Evolutionary conservation across 2,797 vertebrate species (phyloP).

Genomic region (Sarcoramphus papa): DNA sequence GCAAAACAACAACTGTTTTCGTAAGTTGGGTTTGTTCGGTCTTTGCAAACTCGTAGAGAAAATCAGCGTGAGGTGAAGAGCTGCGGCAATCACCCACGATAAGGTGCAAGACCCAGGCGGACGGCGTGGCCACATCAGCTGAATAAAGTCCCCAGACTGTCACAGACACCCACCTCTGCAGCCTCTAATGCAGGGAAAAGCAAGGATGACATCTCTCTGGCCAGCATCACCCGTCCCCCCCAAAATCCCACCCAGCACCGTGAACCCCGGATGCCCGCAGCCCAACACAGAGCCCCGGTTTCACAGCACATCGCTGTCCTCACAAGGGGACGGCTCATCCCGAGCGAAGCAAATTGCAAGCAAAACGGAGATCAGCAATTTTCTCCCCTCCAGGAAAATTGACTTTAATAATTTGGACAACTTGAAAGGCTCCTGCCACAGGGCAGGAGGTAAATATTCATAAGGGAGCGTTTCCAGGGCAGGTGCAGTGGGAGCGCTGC

Average conservation of each 20-base stretch:
- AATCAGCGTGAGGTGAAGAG: neutral
- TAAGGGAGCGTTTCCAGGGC: neutral
- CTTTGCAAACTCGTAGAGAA: neutral
- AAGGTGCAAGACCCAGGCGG: neutral
- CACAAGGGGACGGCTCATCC: neutral
- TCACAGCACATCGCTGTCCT: neutral
- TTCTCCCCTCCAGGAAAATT: conserved; percentile 12
- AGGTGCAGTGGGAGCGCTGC: neutral
- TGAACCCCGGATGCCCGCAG: neutral
- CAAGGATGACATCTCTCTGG: neutral
- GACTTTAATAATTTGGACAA: conserved; percentile 44
- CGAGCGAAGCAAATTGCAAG: neutral
- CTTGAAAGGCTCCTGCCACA: conserved; percentile 44
- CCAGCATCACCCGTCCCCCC: neutral
- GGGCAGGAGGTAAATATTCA: conserved; percentile 47
- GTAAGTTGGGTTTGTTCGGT: neutral
- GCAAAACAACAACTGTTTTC: conserved; percentile 25
- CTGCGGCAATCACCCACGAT: accelerated
- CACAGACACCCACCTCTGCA: neutral
- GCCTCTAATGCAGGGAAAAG: neutral
- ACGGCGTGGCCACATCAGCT: accelerated
- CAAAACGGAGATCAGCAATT: conserved; percentile 25
- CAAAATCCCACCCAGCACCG: accelerated
- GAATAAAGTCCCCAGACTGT: neutral
- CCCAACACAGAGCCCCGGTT: accelerated